These are phyloP conservation scores for Acanthurus leucopareius DNA, from an alignment of 2,797 vertebrate genomes.

Conservation along the genomic window DNA sequence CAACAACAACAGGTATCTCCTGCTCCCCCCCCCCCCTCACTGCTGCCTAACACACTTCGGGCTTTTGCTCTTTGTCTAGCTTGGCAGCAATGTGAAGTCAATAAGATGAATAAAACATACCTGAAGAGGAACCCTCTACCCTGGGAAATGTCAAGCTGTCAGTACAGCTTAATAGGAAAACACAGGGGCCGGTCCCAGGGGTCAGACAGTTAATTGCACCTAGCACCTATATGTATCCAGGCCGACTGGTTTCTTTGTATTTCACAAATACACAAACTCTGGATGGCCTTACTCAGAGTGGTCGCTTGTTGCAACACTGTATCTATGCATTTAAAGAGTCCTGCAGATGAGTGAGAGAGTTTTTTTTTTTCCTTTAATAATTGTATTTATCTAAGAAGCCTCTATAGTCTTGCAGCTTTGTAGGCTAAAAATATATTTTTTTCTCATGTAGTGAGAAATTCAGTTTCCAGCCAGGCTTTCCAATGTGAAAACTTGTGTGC, in stretches of 20 bases:
- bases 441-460: slow-evolving; percentile 6
- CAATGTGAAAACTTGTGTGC: slow-evolving; percentile 19
- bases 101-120: slow-evolving; percentile 88
- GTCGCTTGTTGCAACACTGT: not conserved
- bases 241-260: slow-evolving; percentile 50
- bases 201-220: slow-evolving; percentile 66
- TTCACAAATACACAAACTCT: slow-evolving; percentile 34
- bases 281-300: not conserved
- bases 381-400: not conserved
- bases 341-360: not conserved
- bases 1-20: slow-evolving; percentile 67
- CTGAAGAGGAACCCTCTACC: slow-evolving; percentile 79
- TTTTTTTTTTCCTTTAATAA: not conserved
- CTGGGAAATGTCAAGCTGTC: slow-evolving; percentile 84
- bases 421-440: not conserved
- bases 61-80: slow-evolving; percentile 65
- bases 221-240: slow-evolving; percentile 33
- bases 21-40: slow-evolving; percentile 41
- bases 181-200: slow-evolving; percentile 67
- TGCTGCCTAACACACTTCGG: slow-evolving; percentile 57
- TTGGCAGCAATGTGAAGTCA: slow-evolving; percentile 76
- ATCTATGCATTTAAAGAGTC: not conserved
- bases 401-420: slow-evolving; percentile 1
- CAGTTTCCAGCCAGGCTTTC: slow-evolving; percentile 17
- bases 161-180: slow-evolving; percentile 82